These are phyloP conservation scores for Melieria crassipennis DNA, from an alignment of 2,888 invertebrate genomes.

Conservation along the genomic window DNA sequence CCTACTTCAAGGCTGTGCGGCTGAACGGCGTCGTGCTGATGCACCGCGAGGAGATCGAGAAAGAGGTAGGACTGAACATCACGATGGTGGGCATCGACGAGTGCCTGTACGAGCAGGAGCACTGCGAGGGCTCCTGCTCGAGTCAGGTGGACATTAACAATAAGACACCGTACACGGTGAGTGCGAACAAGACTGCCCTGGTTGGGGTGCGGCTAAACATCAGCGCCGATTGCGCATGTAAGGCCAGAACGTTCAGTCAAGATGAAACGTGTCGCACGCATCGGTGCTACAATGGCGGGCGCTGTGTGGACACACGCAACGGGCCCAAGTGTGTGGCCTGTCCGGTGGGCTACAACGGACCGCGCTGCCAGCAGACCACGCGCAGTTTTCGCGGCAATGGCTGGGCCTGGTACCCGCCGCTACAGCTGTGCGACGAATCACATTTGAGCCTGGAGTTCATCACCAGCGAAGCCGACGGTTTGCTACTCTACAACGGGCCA, in stretches of 20 bases:
- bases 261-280: constrained; percentile 87
- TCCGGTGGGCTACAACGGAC: constrained; percentile 91
- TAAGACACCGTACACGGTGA: constrained; percentile 91
- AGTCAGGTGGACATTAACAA: constrained; percentile 81
- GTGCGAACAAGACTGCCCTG: constrained; percentile 94
- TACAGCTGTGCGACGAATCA: constrained; percentile 94
- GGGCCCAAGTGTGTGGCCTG: constrained; percentile 87
- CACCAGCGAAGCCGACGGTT: constrained; percentile 87
- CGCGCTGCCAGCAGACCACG: constrained; percentile 95
- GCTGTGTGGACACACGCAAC: constrained; percentile 90
- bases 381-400: constrained; percentile 93
- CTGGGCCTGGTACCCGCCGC: constrained; percentile 97
- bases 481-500: constrained; percentile 96
- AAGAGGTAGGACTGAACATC: constrained; percentile 90
- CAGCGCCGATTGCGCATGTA: constrained; percentile 90
- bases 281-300: constrained; percentile 94
- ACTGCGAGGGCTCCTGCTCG: constrained; percentile 94
- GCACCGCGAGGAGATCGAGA: constrained; percentile 92
- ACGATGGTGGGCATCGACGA: constrained; percentile 98
- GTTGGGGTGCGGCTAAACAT: constrained; percentile 95
- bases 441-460: constrained; percentile 96
- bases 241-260: constrained; percentile 89
- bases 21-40: constrained; percentile 93
- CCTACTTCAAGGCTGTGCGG: constrained; percentile 92
- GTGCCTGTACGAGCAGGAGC: constrained; percentile 87